Evolutionary conservation across 2,797 vertebrate species (phyloP), one percentile per base, ranked within the genome.

Genomic region (Nothura maculosa): DNA sequence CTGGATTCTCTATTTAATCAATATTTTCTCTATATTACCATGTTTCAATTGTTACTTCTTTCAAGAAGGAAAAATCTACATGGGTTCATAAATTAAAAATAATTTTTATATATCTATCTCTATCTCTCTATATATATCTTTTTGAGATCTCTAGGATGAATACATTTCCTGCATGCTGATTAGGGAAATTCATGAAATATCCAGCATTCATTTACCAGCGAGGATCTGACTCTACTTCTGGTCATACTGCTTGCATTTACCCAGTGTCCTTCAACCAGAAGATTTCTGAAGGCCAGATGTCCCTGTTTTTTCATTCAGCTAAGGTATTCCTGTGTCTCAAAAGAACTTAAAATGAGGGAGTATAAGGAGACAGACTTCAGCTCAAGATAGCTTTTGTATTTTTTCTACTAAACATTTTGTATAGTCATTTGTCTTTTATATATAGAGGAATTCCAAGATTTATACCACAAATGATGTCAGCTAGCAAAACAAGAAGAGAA

Each of bases 131-230:
- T 25, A 30, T 20, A 55, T 55, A 30, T 25, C 1, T 81, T 74
- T 81, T 70, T 27, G 6, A 34, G 28, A 34, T 20, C 5, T 76
- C 73, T 43, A 20, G 43, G 18, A 47, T 34, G 4, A 68, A 55
- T 60, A 14, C 0, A 2, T 77, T 85, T 66, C 16, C 25, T 63
- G 5, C 8, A 36, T 0, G 0, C 2, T 67, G 8, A 7, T 67
- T 21, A 28, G 30, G 30, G 43, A 92, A 47, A 11, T 77, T 79
- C 58, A 6, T 36, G 21, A 6, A 5, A 48, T 81, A 64, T 19
- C 38, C 8, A 36, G 1, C 3, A 13, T 52, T 34, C 10, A 0
- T 22, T 63, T 79, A 17, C 30, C 43, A 43, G n/a, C 50, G 2
- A 66, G 1, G 7, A 19, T n/a, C 16, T 30, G n/a, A 17, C 17